These are phyloP conservation scores for Fragum whitleyi DNA, from an alignment of 2,888 invertebrate genomes.

Conservation along the genomic window DNA sequence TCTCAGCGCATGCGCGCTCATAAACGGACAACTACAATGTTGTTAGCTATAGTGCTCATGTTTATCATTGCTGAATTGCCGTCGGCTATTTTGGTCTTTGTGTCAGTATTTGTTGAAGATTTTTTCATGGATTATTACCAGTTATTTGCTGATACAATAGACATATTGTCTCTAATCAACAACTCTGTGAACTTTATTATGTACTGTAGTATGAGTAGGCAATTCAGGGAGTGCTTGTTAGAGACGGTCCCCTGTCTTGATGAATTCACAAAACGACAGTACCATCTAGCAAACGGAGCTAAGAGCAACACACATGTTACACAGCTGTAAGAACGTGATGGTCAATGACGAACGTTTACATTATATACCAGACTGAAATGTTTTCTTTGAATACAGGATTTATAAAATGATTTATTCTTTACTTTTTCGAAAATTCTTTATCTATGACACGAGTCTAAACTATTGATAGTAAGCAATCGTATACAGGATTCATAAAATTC, in stretches of 20 bases:
- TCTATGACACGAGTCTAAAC: no score
- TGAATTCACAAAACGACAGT: constrained; percentile 4
- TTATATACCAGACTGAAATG: no score
- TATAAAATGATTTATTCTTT: no score
- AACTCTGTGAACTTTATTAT: constrained; percentile 96
- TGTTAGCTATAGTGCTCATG: constrained; percentile 90
- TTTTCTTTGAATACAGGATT: no score
- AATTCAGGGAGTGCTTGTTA: constrained; percentile 90
- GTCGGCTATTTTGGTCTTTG: constrained; percentile 90
- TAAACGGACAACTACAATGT: constrained; percentile 94
- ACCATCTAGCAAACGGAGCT: constrained; percentile 18
- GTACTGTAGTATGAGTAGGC: constrained; percentile 97
- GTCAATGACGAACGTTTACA: no score
- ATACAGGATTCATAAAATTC: no score
- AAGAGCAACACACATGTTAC: constrained; percentile 26
- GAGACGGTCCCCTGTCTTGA: constrained; percentile 85
- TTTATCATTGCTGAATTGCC: constrained; percentile 96
- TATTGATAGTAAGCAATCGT: no score
- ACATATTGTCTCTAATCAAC: constrained; percentile 94
- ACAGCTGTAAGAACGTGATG: constrained; percentile 16
- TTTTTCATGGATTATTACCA: constrained; percentile 88
- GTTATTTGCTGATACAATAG: constrained; percentile 91
- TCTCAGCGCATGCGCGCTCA: constrained; percentile 75
- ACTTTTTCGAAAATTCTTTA: no score
- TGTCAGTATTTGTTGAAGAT: constrained; percentile 92